phyloP scores from a whole-genome alignment of 2,888 invertebrate species.

The Euplexia lucipara region DNA sequence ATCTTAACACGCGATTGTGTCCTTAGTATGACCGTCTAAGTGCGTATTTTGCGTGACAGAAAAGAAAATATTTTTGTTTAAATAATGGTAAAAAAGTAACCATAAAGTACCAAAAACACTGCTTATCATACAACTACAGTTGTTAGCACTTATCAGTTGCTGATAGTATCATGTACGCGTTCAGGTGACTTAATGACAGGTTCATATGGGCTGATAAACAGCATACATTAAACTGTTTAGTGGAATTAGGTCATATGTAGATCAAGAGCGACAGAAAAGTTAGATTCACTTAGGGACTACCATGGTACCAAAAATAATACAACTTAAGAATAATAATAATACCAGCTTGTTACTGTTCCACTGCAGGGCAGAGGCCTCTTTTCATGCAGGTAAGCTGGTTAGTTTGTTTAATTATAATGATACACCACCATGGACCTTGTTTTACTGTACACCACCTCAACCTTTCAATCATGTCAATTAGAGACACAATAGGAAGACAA shows the following conservation, averaged over 20 bases:
- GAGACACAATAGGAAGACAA: too few species aligned
- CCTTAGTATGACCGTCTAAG: neutral
- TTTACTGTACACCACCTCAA: too few species aligned
- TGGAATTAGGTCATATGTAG: neutral
- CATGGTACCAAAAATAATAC: neutral
- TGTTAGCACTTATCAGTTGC: slow-evolving; percentile 29
- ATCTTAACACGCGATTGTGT: neutral
- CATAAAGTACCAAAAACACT: neutral
- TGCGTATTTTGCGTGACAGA: neutral
- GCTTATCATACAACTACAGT: slow-evolving; percentile 32
- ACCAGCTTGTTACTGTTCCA: too few species aligned
- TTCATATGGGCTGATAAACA: slow-evolving; percentile 27
- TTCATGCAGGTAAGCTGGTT: too few species aligned
- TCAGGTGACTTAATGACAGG: slow-evolving; percentile 18
- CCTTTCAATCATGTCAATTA: too few species aligned
- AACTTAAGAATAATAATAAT: too few species aligned
- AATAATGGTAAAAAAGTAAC: too few species aligned
- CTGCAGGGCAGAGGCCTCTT: too few species aligned
- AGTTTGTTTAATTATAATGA: too few species aligned
- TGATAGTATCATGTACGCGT: slow-evolving; percentile 32
- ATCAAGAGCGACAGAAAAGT: slow-evolving; percentile 15
- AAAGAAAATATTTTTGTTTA: too few species aligned
- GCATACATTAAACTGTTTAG: slow-evolving; percentile 1
- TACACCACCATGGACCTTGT: too few species aligned
- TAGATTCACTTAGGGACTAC: neutral